Conservation (phyloP, 2,113 vertebrate genomes). For the human region DNA sequence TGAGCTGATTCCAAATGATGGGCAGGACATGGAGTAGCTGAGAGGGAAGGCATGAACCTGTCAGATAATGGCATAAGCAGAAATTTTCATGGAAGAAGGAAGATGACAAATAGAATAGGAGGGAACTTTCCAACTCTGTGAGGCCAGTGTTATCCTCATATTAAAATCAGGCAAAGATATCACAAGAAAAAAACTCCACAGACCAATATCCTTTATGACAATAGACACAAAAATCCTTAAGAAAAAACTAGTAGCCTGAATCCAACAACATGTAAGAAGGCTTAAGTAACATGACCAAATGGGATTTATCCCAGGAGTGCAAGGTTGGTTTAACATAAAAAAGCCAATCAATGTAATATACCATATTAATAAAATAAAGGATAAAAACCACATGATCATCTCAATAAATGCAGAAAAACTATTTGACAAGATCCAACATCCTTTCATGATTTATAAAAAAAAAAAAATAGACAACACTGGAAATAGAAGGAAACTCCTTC, state of each 20-base stretch:
- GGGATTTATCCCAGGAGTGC: background rate
- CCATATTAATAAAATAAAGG: background rate
- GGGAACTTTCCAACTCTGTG: background rate
- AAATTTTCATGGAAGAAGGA: background rate
- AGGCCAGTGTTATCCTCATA: background rate
- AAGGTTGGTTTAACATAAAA: constrained; percentile 16
- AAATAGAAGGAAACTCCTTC: background rate
- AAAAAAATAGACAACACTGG: background rate
- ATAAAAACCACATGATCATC: background rate
- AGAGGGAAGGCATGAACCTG: background rate
- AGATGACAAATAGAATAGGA: background rate
- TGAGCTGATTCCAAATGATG: background rate
- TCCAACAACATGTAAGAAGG: background rate
- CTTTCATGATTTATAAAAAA: background rate
- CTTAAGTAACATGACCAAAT: background rate
- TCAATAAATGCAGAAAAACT: background rate
- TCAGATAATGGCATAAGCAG: background rate
- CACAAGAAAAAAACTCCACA: background rate
- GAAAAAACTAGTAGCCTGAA: background rate
- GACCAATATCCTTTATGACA: background rate
- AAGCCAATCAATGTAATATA: background rate
- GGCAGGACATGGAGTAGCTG: background rate
- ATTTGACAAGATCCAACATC: background rate
- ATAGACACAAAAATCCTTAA: background rate
- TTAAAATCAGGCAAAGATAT: background rate